Base-by-base conservation (phyloP, 2,113 vertebrate genomes). In the Apeltes quadracus region DNA sequence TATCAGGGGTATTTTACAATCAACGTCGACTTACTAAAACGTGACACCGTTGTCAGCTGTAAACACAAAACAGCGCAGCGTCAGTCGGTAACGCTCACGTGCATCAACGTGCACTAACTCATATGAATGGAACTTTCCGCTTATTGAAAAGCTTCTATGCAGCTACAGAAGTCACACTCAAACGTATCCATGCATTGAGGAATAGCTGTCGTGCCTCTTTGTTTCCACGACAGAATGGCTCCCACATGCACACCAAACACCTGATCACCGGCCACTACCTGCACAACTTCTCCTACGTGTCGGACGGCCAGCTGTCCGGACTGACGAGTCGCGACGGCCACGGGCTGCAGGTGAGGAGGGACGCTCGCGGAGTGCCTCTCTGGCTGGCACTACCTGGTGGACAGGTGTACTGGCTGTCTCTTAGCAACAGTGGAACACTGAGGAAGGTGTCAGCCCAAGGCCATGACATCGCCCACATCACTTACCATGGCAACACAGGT, bases 361-460 rank as follows among this genome's bases (percentile, higher is more conserved):
- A 98, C 2, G 95, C 95, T 2, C 95, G 95, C 0, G 95, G 91
- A 14, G 93, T 95, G 71, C 97, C 97, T 23, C 94, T 98, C n/a
- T 98, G 97, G 96, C 84, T 99, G 27, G 95, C 96, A 32, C 93
- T 97, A 76, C 96, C 96, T 0, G 95, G 96, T 0, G 97, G 96
- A 27, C 97, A 98, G 87, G 95, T 98, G 50, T 97, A 96, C 90
- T 97, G 97, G 96, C 91, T 99, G 81, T 96, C 96, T 56, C 96
- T 98, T 81, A 98, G 96, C 91, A 97, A 95, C 94, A 97, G 90
- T 3, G 89, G 87, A 61, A 95, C 96, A 58, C 94, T 99, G 41
- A 96, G 98, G 85, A 96, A 96, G 79, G 95, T 99, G 18, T 98
- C 97, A 11, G 95, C 95, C 76, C 97, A 97, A 88, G 96, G 96